phyloP scores from a whole-genome alignment of 64 coral and sea anemone genomes.

The Trachythela sp. region DNA sequence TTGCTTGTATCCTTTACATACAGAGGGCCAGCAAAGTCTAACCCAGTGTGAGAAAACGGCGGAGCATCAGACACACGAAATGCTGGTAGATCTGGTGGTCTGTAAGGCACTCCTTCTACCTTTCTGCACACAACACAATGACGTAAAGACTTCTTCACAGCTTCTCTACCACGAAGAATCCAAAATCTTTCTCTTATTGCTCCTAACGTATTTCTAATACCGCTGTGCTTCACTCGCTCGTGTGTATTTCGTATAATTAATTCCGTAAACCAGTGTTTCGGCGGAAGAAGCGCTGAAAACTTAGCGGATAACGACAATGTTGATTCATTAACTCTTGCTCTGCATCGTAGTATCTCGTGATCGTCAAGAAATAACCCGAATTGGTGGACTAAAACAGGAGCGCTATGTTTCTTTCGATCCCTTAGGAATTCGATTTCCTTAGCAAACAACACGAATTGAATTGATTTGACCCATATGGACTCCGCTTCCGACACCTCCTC shows the following conservation, averaged over 20 bases:
- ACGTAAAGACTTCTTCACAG: background rate
- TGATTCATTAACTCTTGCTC: background rate
- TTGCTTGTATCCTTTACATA: too few relatives aligned
- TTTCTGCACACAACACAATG: conserved; percentile 6
- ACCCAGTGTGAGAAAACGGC: background rate
- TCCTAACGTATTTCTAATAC: background rate
- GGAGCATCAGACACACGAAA: background rate
- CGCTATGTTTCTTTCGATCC: background rate
- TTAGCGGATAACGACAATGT: background rate
- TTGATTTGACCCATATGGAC: too few relatives aligned
- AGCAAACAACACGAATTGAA: background rate
- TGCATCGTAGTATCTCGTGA: background rate
- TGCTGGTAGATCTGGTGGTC: background rate
- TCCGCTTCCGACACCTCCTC: too few relatives aligned
- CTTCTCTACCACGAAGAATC: background rate
- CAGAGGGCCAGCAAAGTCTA: too few relatives aligned
- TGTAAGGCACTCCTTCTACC: background rate
- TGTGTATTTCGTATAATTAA: background rate
- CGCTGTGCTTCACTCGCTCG: background rate
- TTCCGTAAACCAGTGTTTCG: background rate
- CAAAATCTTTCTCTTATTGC: background rate
- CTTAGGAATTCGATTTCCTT: background rate
- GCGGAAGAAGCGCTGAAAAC: background rate
- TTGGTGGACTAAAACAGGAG: background rate
- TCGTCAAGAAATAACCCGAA: background rate